Conservation (phyloP, 1,140 invertebrate species). For the Neodiprion pinetum region DNA sequence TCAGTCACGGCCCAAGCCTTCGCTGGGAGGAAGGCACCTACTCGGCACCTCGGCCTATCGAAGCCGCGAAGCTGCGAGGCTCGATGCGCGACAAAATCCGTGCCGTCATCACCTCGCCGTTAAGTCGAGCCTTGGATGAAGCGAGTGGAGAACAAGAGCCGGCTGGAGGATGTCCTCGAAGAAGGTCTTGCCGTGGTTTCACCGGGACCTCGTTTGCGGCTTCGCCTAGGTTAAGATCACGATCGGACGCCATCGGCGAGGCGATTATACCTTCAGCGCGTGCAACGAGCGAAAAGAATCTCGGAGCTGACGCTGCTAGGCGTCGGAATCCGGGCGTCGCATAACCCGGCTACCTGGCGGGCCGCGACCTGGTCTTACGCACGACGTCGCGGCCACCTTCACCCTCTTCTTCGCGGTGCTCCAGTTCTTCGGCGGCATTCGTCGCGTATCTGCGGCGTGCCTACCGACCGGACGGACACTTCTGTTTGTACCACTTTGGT, state of each 20-base stretch:
- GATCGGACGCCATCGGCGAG: neutral
- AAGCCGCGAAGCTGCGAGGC: neutral
- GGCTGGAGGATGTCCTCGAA: constrained; percentile 10
- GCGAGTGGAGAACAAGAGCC: too few relatives aligned
- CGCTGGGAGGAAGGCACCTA: too few relatives aligned
- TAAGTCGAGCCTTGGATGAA: too few relatives aligned
- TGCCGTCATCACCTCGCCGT: too few relatives aligned
- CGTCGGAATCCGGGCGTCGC: constrained; percentile 41
- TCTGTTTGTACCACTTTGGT: constrained; percentile 38
- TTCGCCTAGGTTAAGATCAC: neutral
- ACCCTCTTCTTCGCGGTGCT: constrained; percentile 30
- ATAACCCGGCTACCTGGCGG: constrained; percentile 37
- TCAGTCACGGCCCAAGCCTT: neutral
- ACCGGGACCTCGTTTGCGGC: neutral
- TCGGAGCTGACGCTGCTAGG: constrained; percentile 41
- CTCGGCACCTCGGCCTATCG: too few relatives aligned
- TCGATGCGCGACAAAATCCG: too few relatives aligned
- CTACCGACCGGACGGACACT: constrained; percentile 38
- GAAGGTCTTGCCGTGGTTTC: constrained; percentile 8
- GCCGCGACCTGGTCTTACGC: constrained; percentile 21
- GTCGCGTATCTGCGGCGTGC: constrained; percentile 33
- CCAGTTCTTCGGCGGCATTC: constrained; percentile 32
- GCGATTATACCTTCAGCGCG: constrained; percentile 24
- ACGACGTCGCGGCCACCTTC: constrained; percentile 17
- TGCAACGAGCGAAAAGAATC: constrained; percentile 35